Evolutionary conservation across 2,113 vertebrate species (phyloP), one percentile per base, ranked within the genome.

Genomic region (Passer montanus): DNA sequence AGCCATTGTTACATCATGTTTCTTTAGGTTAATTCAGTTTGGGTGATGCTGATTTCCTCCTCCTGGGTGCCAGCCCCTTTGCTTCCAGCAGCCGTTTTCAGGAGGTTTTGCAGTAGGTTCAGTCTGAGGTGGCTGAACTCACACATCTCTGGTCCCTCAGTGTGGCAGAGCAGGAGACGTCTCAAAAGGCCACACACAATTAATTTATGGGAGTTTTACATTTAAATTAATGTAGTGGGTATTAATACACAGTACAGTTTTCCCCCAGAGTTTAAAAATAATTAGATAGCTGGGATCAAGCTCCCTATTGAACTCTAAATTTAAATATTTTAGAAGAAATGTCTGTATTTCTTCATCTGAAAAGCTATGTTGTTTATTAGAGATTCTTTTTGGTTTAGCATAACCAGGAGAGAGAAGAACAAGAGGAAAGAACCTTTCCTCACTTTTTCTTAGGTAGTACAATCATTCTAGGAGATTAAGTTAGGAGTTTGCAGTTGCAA

Each of bases 61-160:
- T 35, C n/a, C 15, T 26, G 23, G 15, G 11, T 59, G n/a, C 35
- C 72, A 30, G 50, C 13, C 52, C 47, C 64, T 31, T 76, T 11
- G 2, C 77, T 59, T 44, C 58, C 90, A 94, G 93, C 85, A 72
- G 87, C 80, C 41, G 37, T 27, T 79, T 88, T 50, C 70, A 28
- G 31, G 55, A 91, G 27, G 33, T 60, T 87, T 47, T 78, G 43
- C 58, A 62, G 69, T 13, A 43, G 55, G 39, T 66, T 39, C 9
- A 6, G 70, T 33, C 33, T 14, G 59, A 72, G 41, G 18, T 76
- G 49, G 41, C 8, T 74, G 50, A 79, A 41, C 19, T 59, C 43
- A 11, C 7, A 39, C 49, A 41, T 60, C n/a, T 53, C 28, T 0
- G 3, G 55, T 43, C 43, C 1, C 2, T 53, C 1, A 1, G 30